phyloP scores from a whole-genome alignment of 2,113 vertebrate species.

The Progne subis region DNA sequence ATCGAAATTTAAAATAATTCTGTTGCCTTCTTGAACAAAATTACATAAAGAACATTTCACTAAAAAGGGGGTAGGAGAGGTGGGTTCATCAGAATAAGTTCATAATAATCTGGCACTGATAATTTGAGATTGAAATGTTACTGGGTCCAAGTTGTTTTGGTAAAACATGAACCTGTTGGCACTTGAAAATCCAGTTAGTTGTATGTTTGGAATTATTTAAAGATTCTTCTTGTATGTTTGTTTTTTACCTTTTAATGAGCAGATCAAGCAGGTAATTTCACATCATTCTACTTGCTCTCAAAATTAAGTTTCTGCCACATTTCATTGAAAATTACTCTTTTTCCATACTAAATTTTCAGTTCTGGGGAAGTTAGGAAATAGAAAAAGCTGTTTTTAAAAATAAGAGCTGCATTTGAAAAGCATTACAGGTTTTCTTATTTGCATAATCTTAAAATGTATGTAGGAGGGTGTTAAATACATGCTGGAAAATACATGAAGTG shows the following conservation, averaged over 20 bases:
- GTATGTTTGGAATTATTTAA: neutral
- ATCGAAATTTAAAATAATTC: neutral
- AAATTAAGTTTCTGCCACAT: neutral
- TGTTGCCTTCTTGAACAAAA: neutral
- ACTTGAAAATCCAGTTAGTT: neutral
- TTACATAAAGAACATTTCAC: neutral
- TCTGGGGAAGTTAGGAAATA: neutral
- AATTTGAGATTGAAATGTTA: neutral
- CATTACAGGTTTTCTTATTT: conserved; percentile 13
- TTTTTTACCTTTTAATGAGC: neutral
- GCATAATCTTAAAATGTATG: neutral
- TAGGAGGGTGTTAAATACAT: conserved; percentile 22
- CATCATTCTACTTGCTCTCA: neutral
- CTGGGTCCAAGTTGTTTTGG: neutral
- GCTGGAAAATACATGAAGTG: neutral
- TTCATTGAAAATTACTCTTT: neutral
- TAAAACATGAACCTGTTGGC: neutral
- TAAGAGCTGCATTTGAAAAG: neutral
- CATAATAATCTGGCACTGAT: neutral
- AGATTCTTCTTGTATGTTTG: neutral
- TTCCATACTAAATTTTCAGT: neutral
- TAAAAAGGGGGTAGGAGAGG: neutral
- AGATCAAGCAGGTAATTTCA: neutral
- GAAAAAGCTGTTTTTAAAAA: neutral
- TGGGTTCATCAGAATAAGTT: neutral